phyloP scores from a whole-genome alignment of 2,113 vertebrate genomes.

The Ctenodactylus gundi region DNA sequence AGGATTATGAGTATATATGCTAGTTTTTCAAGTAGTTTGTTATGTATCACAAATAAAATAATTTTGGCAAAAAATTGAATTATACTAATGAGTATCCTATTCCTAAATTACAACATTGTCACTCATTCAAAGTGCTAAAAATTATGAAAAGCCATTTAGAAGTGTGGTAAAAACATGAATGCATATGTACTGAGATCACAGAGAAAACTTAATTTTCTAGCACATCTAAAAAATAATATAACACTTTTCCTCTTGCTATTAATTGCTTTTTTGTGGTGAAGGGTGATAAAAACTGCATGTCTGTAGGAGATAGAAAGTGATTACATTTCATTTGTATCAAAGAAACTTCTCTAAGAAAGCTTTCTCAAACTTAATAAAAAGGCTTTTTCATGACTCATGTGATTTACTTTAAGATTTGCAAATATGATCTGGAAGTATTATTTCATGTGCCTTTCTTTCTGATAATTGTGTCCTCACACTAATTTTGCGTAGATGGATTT shows the following conservation, averaged over 20 bases:
- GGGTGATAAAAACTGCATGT: background rate
- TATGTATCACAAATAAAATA: too few species aligned
- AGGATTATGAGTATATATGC: too few species aligned
- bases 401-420: constrained; percentile 33
- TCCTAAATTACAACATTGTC: background rate
- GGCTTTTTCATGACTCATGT: background rate
- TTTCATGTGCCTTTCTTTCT: background rate
- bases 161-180: background rate
- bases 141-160: background rate
- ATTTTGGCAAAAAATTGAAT: background rate
- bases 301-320: background rate
- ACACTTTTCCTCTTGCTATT: background rate
- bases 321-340: background rate
- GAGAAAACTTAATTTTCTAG: background rate
- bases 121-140: background rate
- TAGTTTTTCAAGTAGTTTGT: too few species aligned
- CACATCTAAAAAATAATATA: background rate
- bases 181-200: constrained; percentile 2
- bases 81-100: background rate
- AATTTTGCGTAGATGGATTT: constrained; percentile 61
- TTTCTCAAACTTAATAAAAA: background rate
- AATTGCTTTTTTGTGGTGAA: background rate
- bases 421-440: background rate
- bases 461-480: constrained; percentile 34
- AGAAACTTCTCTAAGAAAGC: background rate